Evolutionary conservation across 2,113 vertebrate genomes (phyloP).

Genomic region (Pangasianodon hypophthalmus): DNA sequence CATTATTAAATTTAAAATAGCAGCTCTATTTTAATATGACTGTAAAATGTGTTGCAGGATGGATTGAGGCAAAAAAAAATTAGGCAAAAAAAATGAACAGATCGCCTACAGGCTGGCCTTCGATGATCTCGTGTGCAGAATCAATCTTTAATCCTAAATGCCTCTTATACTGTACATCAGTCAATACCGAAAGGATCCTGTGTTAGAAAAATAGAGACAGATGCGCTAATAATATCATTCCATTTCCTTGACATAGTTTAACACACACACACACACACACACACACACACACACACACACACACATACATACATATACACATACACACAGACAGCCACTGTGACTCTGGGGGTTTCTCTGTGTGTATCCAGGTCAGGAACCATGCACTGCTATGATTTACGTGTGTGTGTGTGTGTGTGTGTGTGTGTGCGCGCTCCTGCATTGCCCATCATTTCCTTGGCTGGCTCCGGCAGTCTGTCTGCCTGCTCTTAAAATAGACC

Average conservation of each 20-base stretch:
- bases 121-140: too few species aligned
- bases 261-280: too few species aligned
- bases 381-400: conserved; percentile 17
- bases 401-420: conserved; percentile 28
- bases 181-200: not conserved
- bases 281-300: not conserved
- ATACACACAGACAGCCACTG: not conserved
- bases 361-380: conserved; percentile 37
- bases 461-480: conserved; percentile 70
- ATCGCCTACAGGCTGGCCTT: too few species aligned
- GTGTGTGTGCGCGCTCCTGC: conserved; percentile 24
- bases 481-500: conserved; percentile 76
- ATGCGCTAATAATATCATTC: not conserved
- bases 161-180: not conserved
- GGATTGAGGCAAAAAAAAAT: too few species aligned
- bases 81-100: too few species aligned
- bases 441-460: conserved; percentile 60
- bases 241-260: not conserved
- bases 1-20: too few species aligned
- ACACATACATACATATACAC: not conserved
- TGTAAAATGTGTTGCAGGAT: too few species aligned
- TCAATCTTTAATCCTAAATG: not conserved
- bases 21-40: too few species aligned
- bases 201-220: not conserved
- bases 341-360: conserved; percentile 5